Evolutionary conservation across 2,888 invertebrate genomes (phyloP), one percentile per base, ranked within the genome.

Genomic region (Conops quadrifasciatus): DNA sequence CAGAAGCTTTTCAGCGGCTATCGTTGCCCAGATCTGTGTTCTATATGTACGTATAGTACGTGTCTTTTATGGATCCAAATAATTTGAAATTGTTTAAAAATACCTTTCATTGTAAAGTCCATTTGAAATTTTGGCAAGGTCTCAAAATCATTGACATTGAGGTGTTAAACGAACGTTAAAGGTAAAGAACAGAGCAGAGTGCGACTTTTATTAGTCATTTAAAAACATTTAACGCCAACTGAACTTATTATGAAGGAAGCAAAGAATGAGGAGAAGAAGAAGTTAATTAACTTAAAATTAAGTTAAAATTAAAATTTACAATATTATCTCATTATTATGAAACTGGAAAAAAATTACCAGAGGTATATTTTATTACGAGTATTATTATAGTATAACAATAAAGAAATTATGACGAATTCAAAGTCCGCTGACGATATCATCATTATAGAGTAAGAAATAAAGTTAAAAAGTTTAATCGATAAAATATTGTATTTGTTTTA

Each of bases 401-500:
- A 56, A n/a, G 19, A 49, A 49, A 49, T 49, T 49, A 19, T n/a
- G 19, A 49, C 3, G 11, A 24, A 19, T 49, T 15, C 19, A 49
- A 49, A 11, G n/a, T 49, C 11, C 15, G 49, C 49, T n/a, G 3
- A 49, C 3, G 2, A 11, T 19, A n/a, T 49, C n/a, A n/a, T 56
- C 24, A 19, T n/a, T n/a, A n/a, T n/a, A n/a, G n/a, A n/a, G 4
- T 24, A 56, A 56, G 5, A n/a, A 21, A 58, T 16, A 58, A 58
- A 58, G 28, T 60, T 51, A 16, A 30, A 51, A 68, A 62, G 68
- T 68, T 68, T 68, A 51, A 62, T 68, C 68, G 68, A 68, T 68
- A 62, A 53, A 21, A 24, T 53, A 56, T 56, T 45, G 16, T 59
- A 59, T 1, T 24, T 24, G 2, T 19, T 63, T 51, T 28, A 28